Evolutionary conservation across 1,140 invertebrate species (phyloP), one percentile per base, ranked within the genome.

Genomic region (Notospermus geniculatus): DNA sequence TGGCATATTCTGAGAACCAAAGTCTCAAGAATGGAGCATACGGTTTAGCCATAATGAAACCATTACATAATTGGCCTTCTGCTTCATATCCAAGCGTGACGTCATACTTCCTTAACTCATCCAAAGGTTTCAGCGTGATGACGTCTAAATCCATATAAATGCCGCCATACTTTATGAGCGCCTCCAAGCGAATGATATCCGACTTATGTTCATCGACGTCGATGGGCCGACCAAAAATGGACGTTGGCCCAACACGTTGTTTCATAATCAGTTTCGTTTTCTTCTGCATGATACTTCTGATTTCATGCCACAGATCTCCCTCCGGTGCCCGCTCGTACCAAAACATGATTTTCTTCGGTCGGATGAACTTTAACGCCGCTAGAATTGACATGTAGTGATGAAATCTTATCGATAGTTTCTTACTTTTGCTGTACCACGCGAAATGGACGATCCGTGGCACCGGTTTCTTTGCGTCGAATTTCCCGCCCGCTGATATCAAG

Each of bases 131-230:
- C n/a, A 50, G n/a, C 19, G n/a, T 50, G 4, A 50, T 27, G 4
- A 50, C 46, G n/a, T 50, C 46, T 50, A 50, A n/a, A n/a, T 50
- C 46, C 19, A 27, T 50, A 27, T 50, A 50, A n/a, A 50, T 50
- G 5, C 46, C 46, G 4, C 46, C 46, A 27, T 50, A n/a, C n/a
- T 50, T 50, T 27, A 50, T 7, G 4, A 50, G 5, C n/a, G 46
- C 46, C n/a, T 50, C 46, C n/a, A 50, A 50, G 4, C 46, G n/a
- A 4, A 50, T n/a, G n/a, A 50, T n/a, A 27, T 50, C 46, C n/a
- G 46, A 23, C n/a, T 50, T 50, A n/a, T 50, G 46, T n/a, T 50
- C 46, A 4, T 5, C 19, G n/a, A 50, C 46, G 9, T n/a, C 9
- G 19, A 50, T 27, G n/a, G 4, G 19, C 4, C n/a, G 5, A 9